Evolutionary conservation across 2,888 invertebrate genomes (phyloP).

Genomic region (Polydrusus tereticollis): DNA sequence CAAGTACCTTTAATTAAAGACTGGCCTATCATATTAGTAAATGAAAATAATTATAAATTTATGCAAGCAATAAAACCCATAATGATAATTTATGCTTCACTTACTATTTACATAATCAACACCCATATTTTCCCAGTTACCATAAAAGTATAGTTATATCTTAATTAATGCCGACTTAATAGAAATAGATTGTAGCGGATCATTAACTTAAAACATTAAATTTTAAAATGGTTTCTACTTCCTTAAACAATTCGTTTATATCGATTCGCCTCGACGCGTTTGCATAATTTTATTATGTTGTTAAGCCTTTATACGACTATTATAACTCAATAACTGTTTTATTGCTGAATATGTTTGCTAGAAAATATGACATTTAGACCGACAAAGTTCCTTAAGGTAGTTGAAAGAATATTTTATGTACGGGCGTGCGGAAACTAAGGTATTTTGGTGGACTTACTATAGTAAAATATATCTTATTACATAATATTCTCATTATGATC

Average conservation of each 20-base stretch:
- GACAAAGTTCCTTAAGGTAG: not conserved
- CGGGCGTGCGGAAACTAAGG: too few relatives aligned
- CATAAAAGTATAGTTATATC: slow-evolving; percentile 10
- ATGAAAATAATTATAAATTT: not conserved
- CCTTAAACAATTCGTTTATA: slow-evolving; percentile 42
- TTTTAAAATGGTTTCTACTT: slow-evolving; percentile 35
- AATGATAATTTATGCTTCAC: not conserved
- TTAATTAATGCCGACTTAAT: slow-evolving; percentile 29
- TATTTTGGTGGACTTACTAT: too few relatives aligned
- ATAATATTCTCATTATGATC: too few relatives aligned
- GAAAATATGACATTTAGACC: not conserved
- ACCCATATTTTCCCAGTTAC: slow-evolving; percentile 18
- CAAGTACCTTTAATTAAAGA: too few relatives aligned
- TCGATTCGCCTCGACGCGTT: slow-evolving; percentile 34
- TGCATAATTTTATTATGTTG: slow-evolving; percentile 46
- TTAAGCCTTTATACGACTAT: slow-evolving; percentile 44
- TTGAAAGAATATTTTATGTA: too few relatives aligned
- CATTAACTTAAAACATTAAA: slow-evolving; percentile 38
- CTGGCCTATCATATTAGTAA: not conserved
- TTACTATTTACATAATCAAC: slow-evolving; percentile 14
- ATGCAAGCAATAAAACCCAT: not conserved
- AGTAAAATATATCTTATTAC: too few relatives aligned
- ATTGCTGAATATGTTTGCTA: not conserved
- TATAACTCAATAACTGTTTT: slow-evolving; percentile 42
- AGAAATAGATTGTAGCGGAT: slow-evolving; percentile 25